These are phyloP conservation scores for Oreohelix idahoensis DNA, from an alignment of 1,140 invertebrate species.

Conservation along the genomic window DNA sequence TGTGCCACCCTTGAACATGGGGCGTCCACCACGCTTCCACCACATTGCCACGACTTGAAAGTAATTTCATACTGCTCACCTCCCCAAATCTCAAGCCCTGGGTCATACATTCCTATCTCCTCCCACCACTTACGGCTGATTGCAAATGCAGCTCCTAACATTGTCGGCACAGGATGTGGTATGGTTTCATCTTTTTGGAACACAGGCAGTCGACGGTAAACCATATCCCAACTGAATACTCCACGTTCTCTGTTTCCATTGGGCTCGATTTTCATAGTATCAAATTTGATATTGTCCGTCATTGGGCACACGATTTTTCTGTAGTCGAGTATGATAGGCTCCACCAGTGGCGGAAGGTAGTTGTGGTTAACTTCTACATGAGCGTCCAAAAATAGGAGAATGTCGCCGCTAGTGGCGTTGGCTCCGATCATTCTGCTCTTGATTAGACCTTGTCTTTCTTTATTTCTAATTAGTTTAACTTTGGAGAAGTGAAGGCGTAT, in stretches of 20 bases:
- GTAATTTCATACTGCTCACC: constrained; percentile 99
- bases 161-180: background rate
- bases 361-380: constrained; percentile 10
- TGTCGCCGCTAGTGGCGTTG: background rate
- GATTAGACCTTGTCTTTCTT: background rate
- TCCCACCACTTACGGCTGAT: constrained; percentile 73
- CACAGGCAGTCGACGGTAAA: background rate
- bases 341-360: constrained; percentile 1
- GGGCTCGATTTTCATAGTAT: background rate
- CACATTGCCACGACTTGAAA: constrained; percentile 98
- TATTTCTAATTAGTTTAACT: background rate
- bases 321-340: background rate
- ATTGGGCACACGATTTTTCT: constrained; percentile 2
- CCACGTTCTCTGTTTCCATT: background rate
- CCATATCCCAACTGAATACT: background rate
- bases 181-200: background rate
- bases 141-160: constrained; percentile 28
- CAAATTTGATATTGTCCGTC: background rate
- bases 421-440: background rate
- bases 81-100: constrained; percentile 83
- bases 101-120: constrained; percentile 50
- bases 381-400: background rate
- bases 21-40: constrained; percentile 92
- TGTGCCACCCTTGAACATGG: constrained; percentile 98
- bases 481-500: background rate